A percentile compares a stretch with the other conserved stretches of the same genome.
These are phyloP conservation scores for Teinopalpus imperialis DNA, from an alignment of 2,888 invertebrate species.

Conservation along the genomic window DNA sequence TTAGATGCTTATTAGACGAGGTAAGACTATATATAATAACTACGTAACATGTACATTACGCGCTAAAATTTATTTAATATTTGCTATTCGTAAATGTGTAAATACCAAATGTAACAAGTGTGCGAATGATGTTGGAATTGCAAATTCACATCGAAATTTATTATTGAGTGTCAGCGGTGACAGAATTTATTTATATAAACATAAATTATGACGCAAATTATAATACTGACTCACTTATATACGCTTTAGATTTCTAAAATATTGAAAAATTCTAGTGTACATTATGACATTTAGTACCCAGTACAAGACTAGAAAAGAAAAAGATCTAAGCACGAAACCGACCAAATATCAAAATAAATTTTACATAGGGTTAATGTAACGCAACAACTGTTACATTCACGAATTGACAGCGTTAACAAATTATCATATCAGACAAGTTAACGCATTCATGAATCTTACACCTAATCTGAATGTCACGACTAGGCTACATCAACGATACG, in stretches of 20 bases:
- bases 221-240: slow-evolving; percentile 6
- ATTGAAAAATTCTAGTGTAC: background rate
- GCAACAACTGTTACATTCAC: slow-evolving; percentile 25
- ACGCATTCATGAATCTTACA: slow-evolving; percentile 64
- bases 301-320: slow-evolving; percentile 28
- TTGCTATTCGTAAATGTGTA: background rate
- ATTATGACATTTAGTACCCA: slow-evolving; percentile 3
- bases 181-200: slow-evolving; percentile 11
- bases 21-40: too few species aligned
- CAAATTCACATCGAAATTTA: slow-evolving; percentile 18
- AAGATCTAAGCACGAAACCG: too few species aligned
- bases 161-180: slow-evolving; percentile 2
- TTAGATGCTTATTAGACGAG: too few species aligned
- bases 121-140: slow-evolving; percentile 10
- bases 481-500: slow-evolving; percentile 49
- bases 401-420: slow-evolving; percentile 9
- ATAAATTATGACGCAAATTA: slow-evolving; percentile 14
- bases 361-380: too few species aligned
- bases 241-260: background rate
- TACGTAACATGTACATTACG: too few species aligned
- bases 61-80: slow-evolving; percentile 2
- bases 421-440: slow-evolving; percentile 56
- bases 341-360: too few species aligned
- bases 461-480: slow-evolving; percentile 61
- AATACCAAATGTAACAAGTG: slow-evolving; percentile 21